Base-by-base conservation (phyloP, 2,113 vertebrate species). In the Dryoscopus gambensis region DNA sequence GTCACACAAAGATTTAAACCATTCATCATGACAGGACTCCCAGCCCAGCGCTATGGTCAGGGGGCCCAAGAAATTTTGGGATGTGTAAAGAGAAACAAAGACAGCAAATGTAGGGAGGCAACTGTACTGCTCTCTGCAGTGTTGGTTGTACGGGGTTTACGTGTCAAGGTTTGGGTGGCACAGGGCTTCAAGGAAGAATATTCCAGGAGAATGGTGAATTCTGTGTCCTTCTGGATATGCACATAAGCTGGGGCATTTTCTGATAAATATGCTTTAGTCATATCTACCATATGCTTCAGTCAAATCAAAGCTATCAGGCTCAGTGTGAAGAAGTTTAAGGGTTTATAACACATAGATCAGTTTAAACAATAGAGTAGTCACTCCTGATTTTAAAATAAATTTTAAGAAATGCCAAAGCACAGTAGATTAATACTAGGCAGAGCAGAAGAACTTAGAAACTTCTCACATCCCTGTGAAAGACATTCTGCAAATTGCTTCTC, bases 81-180 rank as follows among this genome's bases (percentile, higher is more conserved):
- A 15, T 18, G 6, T 10, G 4, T 39, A 42, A 93, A 33, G 8
- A 70, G 65, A 55, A 60, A n/a, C 10, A 19, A 23, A 39, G 59
- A 13, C 9, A 52, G 10, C 2, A 53, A 50, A 44, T 1, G 6
- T 11, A 71, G 4, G 14, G 12, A 85, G 35, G 27, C 6, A 78
- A 40, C 10, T 75, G 49, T 30, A 25, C 11, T 2, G 4, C 12
- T 0, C 0, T 23, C 18, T 88, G 31, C 4, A 30, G 1, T 15
- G 3, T 7, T 35, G 10, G 15, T 40, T 77, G 11, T 23, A 9
- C 50, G 30, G 6, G 17, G 23, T 42, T 89, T 50, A 9, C 0
- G 1, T 17, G 6, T 20, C 16, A 35, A 74, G 35, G 30, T 49
- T 86, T 78, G 40, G 9, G 28, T 27, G 31, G 11, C 8, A 15